A percentile compares a stretch with the other conserved stretches of the same genome.
Evolutionary conservation across 2,797 vertebrate species (phyloP).

Genomic region (Percopsis omiscomaycus): DNA sequence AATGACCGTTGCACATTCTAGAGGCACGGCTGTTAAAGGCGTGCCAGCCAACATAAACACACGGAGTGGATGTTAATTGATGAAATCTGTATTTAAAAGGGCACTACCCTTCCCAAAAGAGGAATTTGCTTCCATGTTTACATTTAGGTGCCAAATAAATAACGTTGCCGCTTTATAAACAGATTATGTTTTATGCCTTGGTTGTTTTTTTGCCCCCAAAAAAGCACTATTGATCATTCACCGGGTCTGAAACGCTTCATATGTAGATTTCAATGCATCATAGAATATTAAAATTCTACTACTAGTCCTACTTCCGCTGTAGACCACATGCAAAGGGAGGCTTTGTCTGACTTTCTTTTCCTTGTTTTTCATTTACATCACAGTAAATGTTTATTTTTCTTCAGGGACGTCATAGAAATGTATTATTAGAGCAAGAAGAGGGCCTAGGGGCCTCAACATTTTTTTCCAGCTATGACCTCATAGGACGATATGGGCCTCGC

Average conservation of each 20-base stretch:
- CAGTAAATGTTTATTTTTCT: constrained; percentile 51
- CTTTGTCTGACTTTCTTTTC: constrained; percentile 13
- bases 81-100: constrained; percentile 32
- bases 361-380: constrained; percentile 27
- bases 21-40: constrained; percentile 28
- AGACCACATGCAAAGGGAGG: not conserved
- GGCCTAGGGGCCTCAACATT: constrained; percentile 28
- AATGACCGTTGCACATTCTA: constrained; percentile 48
- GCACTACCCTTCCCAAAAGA: constrained; percentile 14
- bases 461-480: constrained; percentile 68
- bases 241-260: too few relatives aligned
- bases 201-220: not conserved
- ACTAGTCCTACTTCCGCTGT: not conserved
- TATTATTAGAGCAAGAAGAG: constrained; percentile 36
- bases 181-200: not conserved
- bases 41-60: constrained; percentile 38
- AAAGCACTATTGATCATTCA: too few relatives aligned
- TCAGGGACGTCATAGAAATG: constrained; percentile 20
- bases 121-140: constrained; percentile 38
- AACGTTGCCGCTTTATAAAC: not conserved
- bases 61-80: constrained; percentile 20
- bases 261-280: too few relatives aligned
- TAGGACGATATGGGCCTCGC: constrained; percentile 43
- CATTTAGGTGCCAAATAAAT: constrained; percentile 15
- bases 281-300: not conserved